Evolutionary conservation across 2,888 invertebrate species (phyloP).

Genomic region (Ornithoptera priamus): DNA sequence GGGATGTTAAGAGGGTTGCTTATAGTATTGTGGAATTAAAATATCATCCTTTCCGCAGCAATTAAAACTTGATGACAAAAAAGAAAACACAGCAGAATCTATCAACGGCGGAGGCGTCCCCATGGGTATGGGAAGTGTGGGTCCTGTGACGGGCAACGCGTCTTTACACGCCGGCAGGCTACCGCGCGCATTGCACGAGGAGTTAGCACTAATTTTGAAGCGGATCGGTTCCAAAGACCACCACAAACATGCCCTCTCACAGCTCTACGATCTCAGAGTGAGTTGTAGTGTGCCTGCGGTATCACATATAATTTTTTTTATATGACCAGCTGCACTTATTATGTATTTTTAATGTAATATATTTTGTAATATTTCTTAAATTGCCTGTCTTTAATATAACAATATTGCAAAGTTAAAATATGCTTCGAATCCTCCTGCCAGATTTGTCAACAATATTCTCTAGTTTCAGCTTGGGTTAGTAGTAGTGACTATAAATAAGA

Average conservation of each 20-base stretch:
- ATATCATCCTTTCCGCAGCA: slow-evolving; percentile 48
- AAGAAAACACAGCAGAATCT: slow-evolving; percentile 55
- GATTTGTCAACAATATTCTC: too few species aligned
- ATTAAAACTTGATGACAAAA: slow-evolving; percentile 80
- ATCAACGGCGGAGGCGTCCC: slow-evolving; percentile 61
- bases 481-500: too few species aligned
- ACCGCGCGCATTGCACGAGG: slow-evolving; percentile 90
- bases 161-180: slow-evolving; percentile 66
- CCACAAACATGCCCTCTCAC: slow-evolving; percentile 88
- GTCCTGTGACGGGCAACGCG: slow-evolving; percentile 52
- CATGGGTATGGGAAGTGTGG: slow-evolving; percentile 79
- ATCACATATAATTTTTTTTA: not conserved
- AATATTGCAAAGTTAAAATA: too few species aligned
- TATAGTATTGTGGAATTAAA: not conserved
- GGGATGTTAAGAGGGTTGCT: not conserved
- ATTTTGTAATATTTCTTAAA: too few species aligned
- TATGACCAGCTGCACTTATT: too few species aligned
- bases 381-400: too few species aligned
- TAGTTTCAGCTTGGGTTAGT: too few species aligned
- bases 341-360: too few species aligned
- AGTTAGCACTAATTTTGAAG: slow-evolving; percentile 92
- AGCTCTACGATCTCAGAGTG: slow-evolving; percentile 87
- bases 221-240: slow-evolving; percentile 94
- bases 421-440: too few species aligned
- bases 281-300: slow-evolving; percentile 36